Evolutionary conservation across 2,888 invertebrate species (phyloP).

Genomic region (Neuroscelio doddi): DNA sequence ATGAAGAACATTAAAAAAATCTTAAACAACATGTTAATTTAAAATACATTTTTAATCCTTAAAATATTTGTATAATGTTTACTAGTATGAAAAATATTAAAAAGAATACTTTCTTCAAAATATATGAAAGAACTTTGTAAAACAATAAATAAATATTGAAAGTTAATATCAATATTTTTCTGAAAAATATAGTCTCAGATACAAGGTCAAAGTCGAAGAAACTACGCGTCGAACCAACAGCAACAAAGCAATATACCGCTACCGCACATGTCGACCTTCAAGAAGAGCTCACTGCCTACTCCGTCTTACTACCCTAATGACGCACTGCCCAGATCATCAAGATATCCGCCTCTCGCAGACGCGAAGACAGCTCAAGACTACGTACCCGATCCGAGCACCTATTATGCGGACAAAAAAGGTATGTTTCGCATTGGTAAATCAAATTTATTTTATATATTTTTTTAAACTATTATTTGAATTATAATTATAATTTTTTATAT

Average conservation of each 20-base stretch:
- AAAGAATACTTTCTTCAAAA: no score
- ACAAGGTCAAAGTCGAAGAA: constrained; percentile 19
- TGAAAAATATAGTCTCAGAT: background rate
- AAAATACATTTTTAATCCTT: no score
- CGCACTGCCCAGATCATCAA: constrained; percentile 48
- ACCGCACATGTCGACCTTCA: constrained; percentile 67
- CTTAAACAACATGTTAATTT: no score
- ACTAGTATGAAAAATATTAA: no score
- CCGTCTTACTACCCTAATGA: constrained; percentile 52
- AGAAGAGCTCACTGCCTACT: constrained; percentile 59
- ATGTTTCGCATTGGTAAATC: constrained; percentile 48
- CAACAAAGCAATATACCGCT: constrained; percentile 55
- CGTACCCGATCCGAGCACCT: constrained; percentile 58
- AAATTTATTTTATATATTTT: no score
- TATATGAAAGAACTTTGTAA: no score
- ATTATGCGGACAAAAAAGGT: constrained; percentile 54
- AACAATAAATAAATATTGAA: no score
- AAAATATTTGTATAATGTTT: no score
- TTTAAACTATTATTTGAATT: no score
- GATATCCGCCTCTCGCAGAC: constrained; percentile 53
- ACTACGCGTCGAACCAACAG: constrained; percentile 24
- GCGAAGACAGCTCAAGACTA: constrained; percentile 58
- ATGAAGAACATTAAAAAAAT: no score
- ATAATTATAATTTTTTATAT: no score
- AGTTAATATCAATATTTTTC: no score